A percentile compares a stretch with the other conserved stretches of the same genome.
Evolutionary conservation across 2,113 vertebrate species (phyloP).

Genomic region (Limnothrissa miodon): DNA sequence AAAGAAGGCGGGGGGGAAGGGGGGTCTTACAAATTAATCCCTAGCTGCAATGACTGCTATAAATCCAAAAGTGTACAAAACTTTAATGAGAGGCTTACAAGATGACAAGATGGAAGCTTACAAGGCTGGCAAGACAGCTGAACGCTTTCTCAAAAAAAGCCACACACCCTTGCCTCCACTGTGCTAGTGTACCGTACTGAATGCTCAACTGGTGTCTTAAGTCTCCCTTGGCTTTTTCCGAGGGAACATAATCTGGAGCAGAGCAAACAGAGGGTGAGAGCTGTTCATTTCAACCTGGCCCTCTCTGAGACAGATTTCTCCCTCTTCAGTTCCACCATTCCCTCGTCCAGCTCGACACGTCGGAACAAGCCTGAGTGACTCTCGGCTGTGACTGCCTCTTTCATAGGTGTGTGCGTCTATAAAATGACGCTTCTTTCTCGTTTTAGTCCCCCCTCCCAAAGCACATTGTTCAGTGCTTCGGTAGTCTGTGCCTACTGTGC

Average conservation of each 20-base stretch:
- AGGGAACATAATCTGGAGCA: not conserved
- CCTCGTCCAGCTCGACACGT: not conserved
- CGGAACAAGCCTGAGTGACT: not conserved
- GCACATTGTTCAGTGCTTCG: not conserved
- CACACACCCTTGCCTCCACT: not conserved
- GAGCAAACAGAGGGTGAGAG: not conserved
- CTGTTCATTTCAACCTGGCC: not conserved
- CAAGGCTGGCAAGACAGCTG: not conserved
- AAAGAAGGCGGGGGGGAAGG: no score
- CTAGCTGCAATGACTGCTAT: not conserved
- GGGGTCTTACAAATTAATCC: not conserved
- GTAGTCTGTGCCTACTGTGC: not conserved
- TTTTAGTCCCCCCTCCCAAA: not conserved
- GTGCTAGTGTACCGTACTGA: not conserved
- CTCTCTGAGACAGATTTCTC: not conserved
- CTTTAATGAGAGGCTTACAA: not conserved
- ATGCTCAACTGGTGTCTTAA: not conserved
- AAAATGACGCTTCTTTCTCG: not conserved
- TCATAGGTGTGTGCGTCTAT: not conserved
- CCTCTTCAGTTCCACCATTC: not conserved
- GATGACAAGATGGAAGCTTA: constrained; percentile 7
- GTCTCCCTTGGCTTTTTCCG: not conserved
- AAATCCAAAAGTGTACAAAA: not conserved
- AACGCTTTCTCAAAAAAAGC: not conserved
- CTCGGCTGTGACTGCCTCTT: no score